Evolutionary conservation across 2,797 vertebrate species (phyloP).

Genomic region (Galagoides demidoff): DNA sequence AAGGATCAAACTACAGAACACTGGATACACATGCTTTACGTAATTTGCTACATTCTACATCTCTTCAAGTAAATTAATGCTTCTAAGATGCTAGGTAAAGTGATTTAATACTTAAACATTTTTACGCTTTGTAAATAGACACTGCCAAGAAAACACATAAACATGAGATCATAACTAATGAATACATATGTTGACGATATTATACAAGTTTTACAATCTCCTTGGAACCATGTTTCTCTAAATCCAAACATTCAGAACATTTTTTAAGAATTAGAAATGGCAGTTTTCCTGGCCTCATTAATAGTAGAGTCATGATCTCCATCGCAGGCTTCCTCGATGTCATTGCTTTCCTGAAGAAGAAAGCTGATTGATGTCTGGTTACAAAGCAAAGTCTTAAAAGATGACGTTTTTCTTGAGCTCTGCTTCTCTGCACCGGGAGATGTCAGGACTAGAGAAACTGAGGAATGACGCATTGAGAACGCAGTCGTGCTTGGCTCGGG

Average conservation of each 20-base stretch:
- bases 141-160: slow-evolving; percentile 98
- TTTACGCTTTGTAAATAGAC: slow-evolving; percentile 91
- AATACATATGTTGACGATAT: slow-evolving; percentile 93
- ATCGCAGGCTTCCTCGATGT: not conserved
- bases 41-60: slow-evolving; percentile 89
- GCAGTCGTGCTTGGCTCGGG: not conserved
- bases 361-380: slow-evolving; percentile 52
- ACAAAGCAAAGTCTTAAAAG: slow-evolving; percentile 49
- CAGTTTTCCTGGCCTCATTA: slow-evolving; percentile 57
- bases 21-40: slow-evolving; percentile 92
- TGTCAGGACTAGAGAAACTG: slow-evolving; percentile 12
- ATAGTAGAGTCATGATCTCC: not conserved
- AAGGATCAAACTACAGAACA: slow-evolving; percentile 95
- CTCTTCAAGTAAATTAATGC: slow-evolving; percentile 91
- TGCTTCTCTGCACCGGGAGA: not conserved
- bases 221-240: slow-evolving; percentile 35
- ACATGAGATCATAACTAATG: slow-evolving; percentile 97
- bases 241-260: not conserved
- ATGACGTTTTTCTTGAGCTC: slow-evolving; percentile 26
- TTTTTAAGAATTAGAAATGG: slow-evolving; percentile 76
- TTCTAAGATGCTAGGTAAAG: slow-evolving; percentile 94
- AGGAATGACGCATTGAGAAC: slow-evolving; percentile 1
- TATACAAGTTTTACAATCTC: slow-evolving; percentile 78
- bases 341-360: not conserved
- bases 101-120: slow-evolving; percentile 89